Conservation (phyloP, 2,888 invertebrate species). For the Troides aeacus region DNA sequence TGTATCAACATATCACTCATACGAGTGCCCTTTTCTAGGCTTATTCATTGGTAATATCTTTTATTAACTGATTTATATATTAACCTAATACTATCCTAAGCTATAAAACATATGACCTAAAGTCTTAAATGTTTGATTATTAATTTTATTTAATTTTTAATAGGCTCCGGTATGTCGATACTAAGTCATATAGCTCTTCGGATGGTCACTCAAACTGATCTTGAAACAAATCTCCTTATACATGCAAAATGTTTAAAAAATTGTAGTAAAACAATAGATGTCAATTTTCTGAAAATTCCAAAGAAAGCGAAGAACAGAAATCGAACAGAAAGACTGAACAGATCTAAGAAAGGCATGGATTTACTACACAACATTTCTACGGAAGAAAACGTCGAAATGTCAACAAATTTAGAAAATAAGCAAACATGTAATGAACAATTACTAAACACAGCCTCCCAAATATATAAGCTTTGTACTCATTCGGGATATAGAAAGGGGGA, state of each 20-base stretch:
- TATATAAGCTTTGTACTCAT: slow-evolving; percentile 85
- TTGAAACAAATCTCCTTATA: slow-evolving; percentile 70
- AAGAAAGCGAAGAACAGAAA: slow-evolving; percentile 68
- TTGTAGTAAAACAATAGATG: slow-evolving; percentile 55
- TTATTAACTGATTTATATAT: slow-evolving; percentile 1
- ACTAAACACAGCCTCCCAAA: slow-evolving; percentile 65
- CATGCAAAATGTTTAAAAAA: slow-evolving; percentile 64
- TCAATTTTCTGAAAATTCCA: slow-evolving; percentile 50
- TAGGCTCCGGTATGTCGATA: slow-evolving; percentile 89
- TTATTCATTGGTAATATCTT: slow-evolving; percentile 82
- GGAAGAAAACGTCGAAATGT: slow-evolving; percentile 47
- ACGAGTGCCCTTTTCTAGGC: slow-evolving; percentile 87
- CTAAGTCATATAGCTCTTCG: slow-evolving; percentile 87
- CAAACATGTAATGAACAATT: slow-evolving; percentile 57
- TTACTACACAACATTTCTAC: slow-evolving; percentile 49
- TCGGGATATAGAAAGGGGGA: slow-evolving; percentile 79
- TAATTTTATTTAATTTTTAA: slow-evolving; percentile 14
- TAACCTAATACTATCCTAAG: background rate
- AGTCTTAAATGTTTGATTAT: background rate
- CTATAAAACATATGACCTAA: background rate
- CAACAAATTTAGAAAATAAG: slow-evolving; percentile 51
- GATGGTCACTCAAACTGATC: slow-evolving; percentile 85
- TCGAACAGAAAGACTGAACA: slow-evolving; percentile 65
- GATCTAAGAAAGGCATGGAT: slow-evolving; percentile 61
- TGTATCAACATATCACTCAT: slow-evolving; percentile 83